A percentile compares a stretch with the other conserved stretches of the same genome.
phyloP scores from a whole-genome alignment of 2,797 vertebrate species.

The Ptychadena robeensis region DNA sequence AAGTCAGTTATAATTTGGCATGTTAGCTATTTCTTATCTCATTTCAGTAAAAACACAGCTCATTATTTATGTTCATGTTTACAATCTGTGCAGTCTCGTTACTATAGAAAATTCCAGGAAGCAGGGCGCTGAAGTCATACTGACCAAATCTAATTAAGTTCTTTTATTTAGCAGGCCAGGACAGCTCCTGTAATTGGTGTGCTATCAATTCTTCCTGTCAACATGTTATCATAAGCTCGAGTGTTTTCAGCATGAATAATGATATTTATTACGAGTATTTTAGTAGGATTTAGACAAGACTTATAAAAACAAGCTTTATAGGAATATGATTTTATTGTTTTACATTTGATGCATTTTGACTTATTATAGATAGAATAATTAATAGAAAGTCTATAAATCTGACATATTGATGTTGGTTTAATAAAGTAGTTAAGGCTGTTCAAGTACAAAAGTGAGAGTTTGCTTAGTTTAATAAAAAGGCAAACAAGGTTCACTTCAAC shows the following conservation, averaged over 20 bases:
- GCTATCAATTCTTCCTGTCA: constrained; percentile 37
- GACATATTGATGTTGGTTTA: no score
- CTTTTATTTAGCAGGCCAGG: constrained; percentile 18
- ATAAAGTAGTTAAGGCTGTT: no score
- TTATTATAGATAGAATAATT: no score
- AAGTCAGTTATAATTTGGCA: neutral
- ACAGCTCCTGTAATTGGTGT: constrained; percentile 5
- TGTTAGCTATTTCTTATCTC: neutral
- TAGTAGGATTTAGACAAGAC: neutral
- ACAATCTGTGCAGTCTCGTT: constrained; percentile 12
- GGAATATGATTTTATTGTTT: no score
- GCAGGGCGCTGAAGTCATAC: constrained; percentile 28
- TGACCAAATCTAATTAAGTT: constrained; percentile 45
- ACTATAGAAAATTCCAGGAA: constrained; percentile 48
- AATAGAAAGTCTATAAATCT: no score
- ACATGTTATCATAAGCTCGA: constrained; percentile 31
- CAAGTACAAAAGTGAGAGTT: no score
- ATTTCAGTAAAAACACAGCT: constrained; percentile 6
- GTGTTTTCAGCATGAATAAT: constrained; percentile 13
- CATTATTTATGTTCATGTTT: constrained; percentile 34
- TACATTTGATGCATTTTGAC: no score
- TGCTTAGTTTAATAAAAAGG: no score
- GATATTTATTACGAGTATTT: neutral
- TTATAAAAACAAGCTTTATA: neutral
- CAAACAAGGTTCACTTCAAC: no score